A percentile compares a stretch with the other conserved stretches of the same genome.
Conservation (phyloP, 2,113 vertebrate species). For the Bos javanicus region DNA sequence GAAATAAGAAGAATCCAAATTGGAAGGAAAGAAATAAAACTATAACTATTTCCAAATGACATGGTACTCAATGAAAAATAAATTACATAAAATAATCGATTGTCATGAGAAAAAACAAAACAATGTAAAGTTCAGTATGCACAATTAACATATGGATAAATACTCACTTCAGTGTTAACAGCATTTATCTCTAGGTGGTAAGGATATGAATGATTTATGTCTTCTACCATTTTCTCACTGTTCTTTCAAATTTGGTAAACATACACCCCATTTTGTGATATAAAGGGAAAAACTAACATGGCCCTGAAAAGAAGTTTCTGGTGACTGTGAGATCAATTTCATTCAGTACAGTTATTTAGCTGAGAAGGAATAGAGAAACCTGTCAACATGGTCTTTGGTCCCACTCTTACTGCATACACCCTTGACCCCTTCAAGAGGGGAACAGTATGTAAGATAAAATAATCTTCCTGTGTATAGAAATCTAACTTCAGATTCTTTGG, state of each 20-base stretch:
- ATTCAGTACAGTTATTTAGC: background rate
- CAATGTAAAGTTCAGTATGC: background rate
- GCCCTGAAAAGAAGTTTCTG: background rate
- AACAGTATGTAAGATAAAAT: background rate
- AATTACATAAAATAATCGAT: background rate
- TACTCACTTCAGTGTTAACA: background rate
- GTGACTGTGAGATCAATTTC: background rate
- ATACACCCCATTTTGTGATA: background rate
- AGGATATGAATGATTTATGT: background rate
- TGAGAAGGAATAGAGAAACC: background rate
- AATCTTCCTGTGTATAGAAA: background rate
- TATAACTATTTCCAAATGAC: background rate
- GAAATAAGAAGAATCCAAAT: background rate
- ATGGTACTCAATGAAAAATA: background rate
- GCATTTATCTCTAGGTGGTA: background rate
- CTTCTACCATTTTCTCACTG: background rate
- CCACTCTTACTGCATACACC: background rate
- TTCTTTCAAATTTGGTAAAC: background rate
- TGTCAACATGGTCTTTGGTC: background rate
- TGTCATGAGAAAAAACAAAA: background rate
- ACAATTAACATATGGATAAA: background rate
- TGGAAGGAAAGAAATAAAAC: background rate
- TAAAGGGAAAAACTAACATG: background rate
- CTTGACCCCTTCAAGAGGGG: background rate
- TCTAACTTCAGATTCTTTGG: background rate